A percentile compares a stretch with the other conserved stretches of the same genome.
These are phyloP conservation scores for Emydura subglobosa DNA, from an alignment of 2,113 vertebrate species.

Conservation along the genomic window DNA sequence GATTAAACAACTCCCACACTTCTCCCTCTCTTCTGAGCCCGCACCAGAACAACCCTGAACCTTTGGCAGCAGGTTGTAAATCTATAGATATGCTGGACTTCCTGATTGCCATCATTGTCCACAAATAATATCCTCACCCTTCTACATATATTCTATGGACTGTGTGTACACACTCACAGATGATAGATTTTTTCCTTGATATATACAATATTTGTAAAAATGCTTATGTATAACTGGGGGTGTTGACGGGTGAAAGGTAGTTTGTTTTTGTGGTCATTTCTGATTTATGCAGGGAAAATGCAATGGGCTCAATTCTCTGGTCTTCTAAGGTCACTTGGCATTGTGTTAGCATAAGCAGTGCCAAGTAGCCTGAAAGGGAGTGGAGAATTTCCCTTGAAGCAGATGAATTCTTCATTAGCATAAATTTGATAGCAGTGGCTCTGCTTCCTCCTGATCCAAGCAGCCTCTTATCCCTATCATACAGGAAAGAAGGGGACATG, in stretches of 20 bases:
- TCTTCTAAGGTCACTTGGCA: not conserved
- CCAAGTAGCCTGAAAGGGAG: not conserved
- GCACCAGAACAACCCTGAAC: not conserved
- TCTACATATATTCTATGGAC: not conserved
- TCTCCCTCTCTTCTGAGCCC: not conserved
- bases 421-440: not conserved
- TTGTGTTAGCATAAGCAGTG: not conserved
- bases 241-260: not conserved
- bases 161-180: not conserved
- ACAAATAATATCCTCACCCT: not conserved
- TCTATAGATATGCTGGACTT: not conserved
- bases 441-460: not conserved
- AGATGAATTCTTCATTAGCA: not conserved
- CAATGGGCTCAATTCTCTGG: not conserved
- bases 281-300: not conserved
- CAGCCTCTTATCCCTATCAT: not conserved
- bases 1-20: not conserved
- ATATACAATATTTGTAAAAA: not conserved
- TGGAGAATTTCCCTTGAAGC: not conserved
- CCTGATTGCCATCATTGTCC: not conserved
- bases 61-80: not conserved
- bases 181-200: not conserved
- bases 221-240: not conserved
- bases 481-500: not conserved
- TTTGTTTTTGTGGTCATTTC: not conserved